These are phyloP conservation scores for Drosophila equinoxialis DNA, from an alignment of 1,140 invertebrate species.

Conservation along the genomic window DNA sequence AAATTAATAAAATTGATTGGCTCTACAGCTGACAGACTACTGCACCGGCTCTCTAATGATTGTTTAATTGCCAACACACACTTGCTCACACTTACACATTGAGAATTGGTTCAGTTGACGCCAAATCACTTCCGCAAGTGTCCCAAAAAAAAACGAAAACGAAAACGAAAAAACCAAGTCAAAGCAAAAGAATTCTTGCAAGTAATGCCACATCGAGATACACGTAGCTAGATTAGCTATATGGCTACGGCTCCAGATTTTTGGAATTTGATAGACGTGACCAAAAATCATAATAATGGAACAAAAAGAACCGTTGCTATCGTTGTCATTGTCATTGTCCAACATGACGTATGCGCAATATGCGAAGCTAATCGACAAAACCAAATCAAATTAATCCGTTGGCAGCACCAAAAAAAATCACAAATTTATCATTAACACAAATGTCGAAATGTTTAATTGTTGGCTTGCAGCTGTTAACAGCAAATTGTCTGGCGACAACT, in stretches of 20 bases:
- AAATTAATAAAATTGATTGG: slow-evolving; percentile 2
- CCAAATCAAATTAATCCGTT: slow-evolving; percentile 38
- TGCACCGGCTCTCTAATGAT: slow-evolving; percentile 47
- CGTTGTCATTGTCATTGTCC: slow-evolving; percentile 58
- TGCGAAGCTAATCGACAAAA: slow-evolving; percentile 57
- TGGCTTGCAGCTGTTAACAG: slow-evolving; percentile 48
- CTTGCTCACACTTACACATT: background rate
- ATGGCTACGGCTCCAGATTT: slow-evolving; percentile 29
- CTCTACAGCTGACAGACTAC: slow-evolving; percentile 15
- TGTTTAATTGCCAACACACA: slow-evolving; percentile 54
- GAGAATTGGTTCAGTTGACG: slow-evolving; percentile 33
- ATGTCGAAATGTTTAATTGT: slow-evolving; percentile 55
- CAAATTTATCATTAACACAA: slow-evolving; percentile 33
- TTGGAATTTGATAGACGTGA: slow-evolving; percentile 17
- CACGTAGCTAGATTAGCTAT: slow-evolving; percentile 36
- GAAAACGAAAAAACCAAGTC: background rate
- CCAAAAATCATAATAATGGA: background rate
- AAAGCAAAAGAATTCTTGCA: slow-evolving; percentile 37
- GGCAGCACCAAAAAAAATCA: slow-evolving; percentile 24
- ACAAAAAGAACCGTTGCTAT: slow-evolving; percentile 27
- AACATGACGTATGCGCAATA: slow-evolving; percentile 61
- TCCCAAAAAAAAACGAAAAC: slow-evolving; percentile 8
- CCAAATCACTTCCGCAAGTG: slow-evolving; percentile 55
- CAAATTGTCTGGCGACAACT: slow-evolving; percentile 42
- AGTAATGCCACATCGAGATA: slow-evolving; percentile 42